Evolutionary conservation across 1,140 invertebrate species (phyloP).

Genomic region (Coenobita brevimanus): DNA sequence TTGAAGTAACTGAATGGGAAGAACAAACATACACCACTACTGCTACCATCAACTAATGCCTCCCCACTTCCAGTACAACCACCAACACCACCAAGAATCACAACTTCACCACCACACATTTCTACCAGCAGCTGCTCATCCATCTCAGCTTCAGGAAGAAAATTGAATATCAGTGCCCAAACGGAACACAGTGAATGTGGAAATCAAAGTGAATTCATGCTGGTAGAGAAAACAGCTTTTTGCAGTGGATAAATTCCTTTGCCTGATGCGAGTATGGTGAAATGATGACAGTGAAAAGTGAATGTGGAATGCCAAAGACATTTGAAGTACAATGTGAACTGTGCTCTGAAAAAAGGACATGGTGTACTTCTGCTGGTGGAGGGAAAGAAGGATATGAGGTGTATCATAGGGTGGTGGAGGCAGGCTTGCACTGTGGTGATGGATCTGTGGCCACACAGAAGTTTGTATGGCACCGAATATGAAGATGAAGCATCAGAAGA

Average conservation of each 20-base stretch:
- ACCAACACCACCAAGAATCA: no score
- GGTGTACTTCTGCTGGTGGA: slow-evolving; percentile 10
- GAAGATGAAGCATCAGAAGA: background rate
- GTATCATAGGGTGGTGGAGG: slow-evolving; percentile 10
- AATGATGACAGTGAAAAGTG: background rate
- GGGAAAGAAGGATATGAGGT: slow-evolving; percentile 8
- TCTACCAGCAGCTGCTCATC: no score
- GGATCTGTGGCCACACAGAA: slow-evolving; percentile 16
- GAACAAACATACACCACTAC: no score
- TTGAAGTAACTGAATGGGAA: no score
- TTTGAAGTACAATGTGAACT: background rate
- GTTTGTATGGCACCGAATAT: slow-evolving; percentile 21
- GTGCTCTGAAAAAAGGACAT: background rate
- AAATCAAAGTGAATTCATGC: no score
- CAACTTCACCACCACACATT: no score
- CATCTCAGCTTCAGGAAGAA: background rate
- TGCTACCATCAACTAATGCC: no score
- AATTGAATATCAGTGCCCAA: background rate
- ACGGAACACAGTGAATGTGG: background rate
- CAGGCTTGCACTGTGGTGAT: slow-evolving; percentile 4
- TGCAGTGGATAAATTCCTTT: slow-evolving; percentile 2
- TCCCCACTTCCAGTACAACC: no score
- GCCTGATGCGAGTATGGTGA: background rate
- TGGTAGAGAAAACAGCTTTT: background rate
- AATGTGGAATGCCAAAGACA: background rate